A percentile compares a stretch with the other conserved stretches of the same genome.
These are phyloP conservation scores for Aptenodytes forsteri DNA, from an alignment of 2,113 vertebrate species.

Conservation along the genomic window DNA sequence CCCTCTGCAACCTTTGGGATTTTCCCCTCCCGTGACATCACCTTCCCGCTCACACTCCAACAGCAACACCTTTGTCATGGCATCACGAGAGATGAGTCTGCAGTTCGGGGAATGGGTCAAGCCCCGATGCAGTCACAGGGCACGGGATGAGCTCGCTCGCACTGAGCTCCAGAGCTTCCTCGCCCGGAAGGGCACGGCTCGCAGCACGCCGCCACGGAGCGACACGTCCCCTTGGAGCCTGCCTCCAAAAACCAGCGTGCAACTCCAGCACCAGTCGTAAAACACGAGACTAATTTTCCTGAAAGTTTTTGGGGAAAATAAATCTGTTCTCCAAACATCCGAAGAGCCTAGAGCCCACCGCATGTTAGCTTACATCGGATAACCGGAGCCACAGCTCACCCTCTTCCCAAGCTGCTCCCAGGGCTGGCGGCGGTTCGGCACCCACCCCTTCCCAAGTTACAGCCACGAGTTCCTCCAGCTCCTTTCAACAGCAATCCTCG, in stretches of 20 bases:
- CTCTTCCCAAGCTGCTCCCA: background rate
- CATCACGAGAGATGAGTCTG: background rate
- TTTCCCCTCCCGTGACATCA: background rate
- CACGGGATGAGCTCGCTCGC: accelerated
- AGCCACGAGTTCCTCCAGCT: background rate
- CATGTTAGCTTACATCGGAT: background rate
- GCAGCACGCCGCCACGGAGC: accelerated
- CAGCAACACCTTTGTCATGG: background rate
- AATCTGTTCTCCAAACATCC: background rate
- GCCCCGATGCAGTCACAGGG: accelerated
- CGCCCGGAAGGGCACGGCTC: accelerated
- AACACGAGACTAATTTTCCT: background rate
- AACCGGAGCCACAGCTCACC: background rate
- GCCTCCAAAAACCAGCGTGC: background rate
- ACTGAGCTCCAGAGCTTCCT: background rate
- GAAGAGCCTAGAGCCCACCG: background rate
- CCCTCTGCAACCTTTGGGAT: background rate
- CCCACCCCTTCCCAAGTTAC: background rate
- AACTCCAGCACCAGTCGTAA: background rate
- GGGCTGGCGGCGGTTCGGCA: accelerated
- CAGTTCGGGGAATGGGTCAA: background rate
- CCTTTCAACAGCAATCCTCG: background rate
- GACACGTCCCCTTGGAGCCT: background rate
- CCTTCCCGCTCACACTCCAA: background rate
- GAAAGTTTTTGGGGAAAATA: background rate